Evolutionary conservation across 2,797 vertebrate species (phyloP).

Genomic region (Hypotaenidia okinawae): DNA sequence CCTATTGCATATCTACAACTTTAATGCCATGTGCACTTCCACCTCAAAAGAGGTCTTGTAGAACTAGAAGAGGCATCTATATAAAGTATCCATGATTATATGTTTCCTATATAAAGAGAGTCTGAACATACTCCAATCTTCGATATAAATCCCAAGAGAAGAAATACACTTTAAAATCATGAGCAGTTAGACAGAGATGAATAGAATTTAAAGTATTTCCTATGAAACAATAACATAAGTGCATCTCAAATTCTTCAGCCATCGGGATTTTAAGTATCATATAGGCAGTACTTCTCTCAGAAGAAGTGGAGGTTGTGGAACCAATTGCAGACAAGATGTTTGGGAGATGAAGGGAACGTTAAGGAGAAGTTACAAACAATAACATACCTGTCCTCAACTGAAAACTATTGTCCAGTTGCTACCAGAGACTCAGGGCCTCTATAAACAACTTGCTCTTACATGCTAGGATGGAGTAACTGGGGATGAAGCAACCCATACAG

Average conservation of each 20-base stretch:
- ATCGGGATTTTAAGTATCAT: not conserved
- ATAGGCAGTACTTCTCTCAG: not conserved
- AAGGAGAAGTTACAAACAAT: not conserved
- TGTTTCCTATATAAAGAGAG: not conserved
- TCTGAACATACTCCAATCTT: not conserved
- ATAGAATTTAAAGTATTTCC: not conserved
- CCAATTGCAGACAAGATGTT: not conserved
- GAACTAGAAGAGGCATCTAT: not conserved
- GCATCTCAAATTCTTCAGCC: not conserved
- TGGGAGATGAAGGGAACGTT: not conserved
- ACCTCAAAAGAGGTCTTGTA: not conserved
- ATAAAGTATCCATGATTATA: not conserved
- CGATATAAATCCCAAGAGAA: not conserved
- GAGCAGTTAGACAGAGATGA: accelerated
- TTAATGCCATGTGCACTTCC: not conserved
- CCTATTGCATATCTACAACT: not conserved
- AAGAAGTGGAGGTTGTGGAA: too few species aligned
- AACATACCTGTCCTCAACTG: not conserved
- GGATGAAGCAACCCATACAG: not conserved
- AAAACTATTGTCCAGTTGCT: not conserved
- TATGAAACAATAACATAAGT: not conserved
- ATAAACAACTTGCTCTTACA: not conserved
- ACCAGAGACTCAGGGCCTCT: not conserved
- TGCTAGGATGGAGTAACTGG: not conserved
- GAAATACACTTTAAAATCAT: not conserved